Base-by-base conservation (phyloP, 2,888 invertebrate species). In the Drosophila sordidapex region DNA sequence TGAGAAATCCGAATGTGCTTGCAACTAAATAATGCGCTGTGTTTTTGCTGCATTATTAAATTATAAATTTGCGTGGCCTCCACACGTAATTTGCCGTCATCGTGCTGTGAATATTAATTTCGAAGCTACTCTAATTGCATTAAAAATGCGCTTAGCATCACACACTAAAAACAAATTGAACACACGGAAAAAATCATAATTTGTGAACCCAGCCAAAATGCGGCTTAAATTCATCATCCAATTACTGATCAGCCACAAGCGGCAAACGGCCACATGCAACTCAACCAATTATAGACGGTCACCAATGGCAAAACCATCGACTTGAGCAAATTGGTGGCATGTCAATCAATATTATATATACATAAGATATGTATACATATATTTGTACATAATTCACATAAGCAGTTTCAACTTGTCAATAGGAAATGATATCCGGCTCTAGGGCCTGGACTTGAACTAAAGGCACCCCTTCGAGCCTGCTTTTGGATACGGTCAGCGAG, bases 111-210 rank as follows among this genome's bases (percentile, higher is more conserved):
- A 68, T 57, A 38, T 29, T 35, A 18, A 59, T 54, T 60, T 57
- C 21, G 66, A 70, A 60, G 51, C 52, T 72, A 40, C 10, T 49
- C 21, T 82, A 87, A 82, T 82, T 87, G 82, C 68, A 87, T 82
- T 87, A 65, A 82, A 87, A 79, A 84, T 78, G 51, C 57, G 79
- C 59, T 72, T 51, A 59, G 65, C 35, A 27, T 33, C 29, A 35
- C 11, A 61, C 46, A 25, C 46, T 46, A 25, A 46, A 29, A 46
- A 29, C 33, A 27, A 73, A 65, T 60, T 29, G 21, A 59, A 49
- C 18, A 27, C 38, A 38, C 49, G 27, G 5, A n/a, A 27, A n/a
- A 21, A 18, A 27, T 49, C 25, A 43, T 59, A 49, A 67, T 79
- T 76, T 54, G 15, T 40, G n/a, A 21, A 49, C 25, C 10, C 29